Conservation (phyloP, 2,888 invertebrate genomes). For the Drosophila mettleri region DNA sequence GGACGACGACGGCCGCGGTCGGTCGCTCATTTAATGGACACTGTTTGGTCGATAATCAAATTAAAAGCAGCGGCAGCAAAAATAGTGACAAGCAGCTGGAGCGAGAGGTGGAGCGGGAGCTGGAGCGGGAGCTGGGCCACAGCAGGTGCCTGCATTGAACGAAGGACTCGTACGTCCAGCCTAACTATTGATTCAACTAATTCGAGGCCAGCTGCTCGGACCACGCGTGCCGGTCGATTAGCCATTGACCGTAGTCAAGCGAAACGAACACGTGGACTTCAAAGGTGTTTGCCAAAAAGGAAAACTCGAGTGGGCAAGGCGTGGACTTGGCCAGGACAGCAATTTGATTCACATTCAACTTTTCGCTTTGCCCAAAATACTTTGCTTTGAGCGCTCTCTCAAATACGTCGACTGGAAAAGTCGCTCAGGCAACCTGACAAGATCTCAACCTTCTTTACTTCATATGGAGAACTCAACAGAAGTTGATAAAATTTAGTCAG, state of each 20-base stretch:
- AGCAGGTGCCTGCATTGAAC: constrained; percentile 22
- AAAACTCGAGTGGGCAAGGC: neutral
- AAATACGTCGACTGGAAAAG: neutral
- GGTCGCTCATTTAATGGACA: constrained; percentile 80
- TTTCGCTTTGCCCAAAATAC: neutral
- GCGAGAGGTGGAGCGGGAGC: neutral
- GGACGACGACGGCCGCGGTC: constrained; percentile 59
- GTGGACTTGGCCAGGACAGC: neutral
- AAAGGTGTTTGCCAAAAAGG: constrained; percentile 21
- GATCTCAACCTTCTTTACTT: no score
- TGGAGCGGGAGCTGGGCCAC: neutral
- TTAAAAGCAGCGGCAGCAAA: constrained; percentile 61
- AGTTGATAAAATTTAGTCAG: no score
- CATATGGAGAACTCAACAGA: no score
- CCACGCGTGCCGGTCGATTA: constrained; percentile 61
- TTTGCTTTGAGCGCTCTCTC: neutral
- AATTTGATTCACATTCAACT: neutral
- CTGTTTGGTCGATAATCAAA: constrained; percentile 84
- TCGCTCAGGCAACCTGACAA: no score
- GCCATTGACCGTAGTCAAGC: constrained; percentile 49
- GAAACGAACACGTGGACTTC: constrained; percentile 25
- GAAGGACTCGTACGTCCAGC: constrained; percentile 9
- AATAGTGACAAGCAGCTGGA: neutral
- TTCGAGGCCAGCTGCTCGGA: constrained; percentile 56
- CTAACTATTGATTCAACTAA: constrained; percentile 46